Percentiles rank a stretch among this genome's conserved stretches.
Conservation (phyloP, 1,140 invertebrate species). For the Zaprionus gabonicus region DNA sequence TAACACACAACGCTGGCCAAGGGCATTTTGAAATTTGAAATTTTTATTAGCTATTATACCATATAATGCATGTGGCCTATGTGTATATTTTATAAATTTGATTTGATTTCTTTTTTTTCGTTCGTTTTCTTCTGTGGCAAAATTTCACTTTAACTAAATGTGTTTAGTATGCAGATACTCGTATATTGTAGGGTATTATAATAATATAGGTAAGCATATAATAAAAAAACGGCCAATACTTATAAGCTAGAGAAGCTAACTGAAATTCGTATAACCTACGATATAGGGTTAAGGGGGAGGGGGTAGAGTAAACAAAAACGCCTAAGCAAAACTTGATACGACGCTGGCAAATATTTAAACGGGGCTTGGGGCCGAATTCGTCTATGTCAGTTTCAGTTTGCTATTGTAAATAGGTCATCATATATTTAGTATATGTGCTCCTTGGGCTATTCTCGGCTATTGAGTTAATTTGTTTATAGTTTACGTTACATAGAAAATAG, state of each 20-base stretch:
- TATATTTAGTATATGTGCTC: slow-evolving; percentile 16
- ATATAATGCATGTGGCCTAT: slow-evolving; percentile 60
- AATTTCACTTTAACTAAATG: slow-evolving; percentile 69
- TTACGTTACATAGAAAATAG: slow-evolving; percentile 39
- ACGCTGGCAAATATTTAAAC: slow-evolving; percentile 56
- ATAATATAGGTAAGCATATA: slow-evolving; percentile 19
- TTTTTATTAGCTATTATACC: slow-evolving; percentile 79
- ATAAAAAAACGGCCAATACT: slow-evolving; percentile 60
- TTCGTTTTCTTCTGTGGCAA: slow-evolving; percentile 24
- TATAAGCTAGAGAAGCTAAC: slow-evolving; percentile 69
- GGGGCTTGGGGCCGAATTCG: slow-evolving; percentile 54
- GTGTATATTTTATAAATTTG: slow-evolving; percentile 64
- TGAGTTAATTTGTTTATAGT: slow-evolving; percentile 42
- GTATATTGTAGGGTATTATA: slow-evolving; percentile 28
- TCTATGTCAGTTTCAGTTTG: slow-evolving; percentile 47
- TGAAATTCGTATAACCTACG: slow-evolving; percentile 78
- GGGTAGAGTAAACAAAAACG: slow-evolving; percentile 54
- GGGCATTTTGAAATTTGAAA: slow-evolving; percentile 61
- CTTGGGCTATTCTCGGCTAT: slow-evolving; percentile 42
- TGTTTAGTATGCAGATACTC: slow-evolving; percentile 36
- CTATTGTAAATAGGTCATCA: slow-evolving; percentile 26
- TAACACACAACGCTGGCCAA: slow-evolving; percentile 19
- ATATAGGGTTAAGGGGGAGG: slow-evolving; percentile 13
- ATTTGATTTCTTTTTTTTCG: slow-evolving; percentile 65
- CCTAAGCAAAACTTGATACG: slow-evolving; percentile 34